Evolutionary conservation across 1,140 invertebrate species (phyloP).

Genomic region (Dreissena polymorpha): DNA sequence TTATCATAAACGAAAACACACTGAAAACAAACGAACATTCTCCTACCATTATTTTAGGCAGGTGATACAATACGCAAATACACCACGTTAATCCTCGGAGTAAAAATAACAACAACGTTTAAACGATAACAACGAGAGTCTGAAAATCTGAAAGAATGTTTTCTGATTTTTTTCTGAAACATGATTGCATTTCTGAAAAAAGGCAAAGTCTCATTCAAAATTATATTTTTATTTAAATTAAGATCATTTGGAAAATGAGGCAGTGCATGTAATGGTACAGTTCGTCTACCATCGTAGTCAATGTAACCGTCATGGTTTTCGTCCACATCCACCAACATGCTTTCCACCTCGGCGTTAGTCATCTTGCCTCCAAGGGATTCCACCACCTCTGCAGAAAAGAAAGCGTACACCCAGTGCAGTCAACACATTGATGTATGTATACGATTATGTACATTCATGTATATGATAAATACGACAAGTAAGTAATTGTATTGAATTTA

Average conservation of each 20-base stretch:
- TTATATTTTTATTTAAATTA: not conserved
- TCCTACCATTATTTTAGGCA: no score
- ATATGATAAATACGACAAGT: no score
- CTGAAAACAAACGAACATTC: not conserved
- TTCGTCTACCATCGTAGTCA: slow-evolving; percentile 66
- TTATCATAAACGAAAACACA: not conserved
- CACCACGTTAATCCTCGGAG: no score
- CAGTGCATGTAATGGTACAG: not conserved
- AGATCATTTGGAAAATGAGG: not conserved
- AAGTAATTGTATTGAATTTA: no score
- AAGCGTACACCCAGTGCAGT: no score
- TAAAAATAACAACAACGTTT: no score
- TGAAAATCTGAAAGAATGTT: not conserved
- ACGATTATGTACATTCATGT: no score
- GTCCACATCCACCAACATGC: slow-evolving; percentile 96
- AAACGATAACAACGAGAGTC: no score
- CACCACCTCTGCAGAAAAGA: slow-evolving; percentile 4
- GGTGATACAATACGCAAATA: no score
- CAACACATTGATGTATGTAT: no score
- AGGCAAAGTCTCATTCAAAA: not conserved
- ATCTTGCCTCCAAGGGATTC: slow-evolving; percentile 84
- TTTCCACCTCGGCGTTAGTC: slow-evolving; percentile 93
- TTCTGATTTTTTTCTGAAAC: not conserved
- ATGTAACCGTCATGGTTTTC: slow-evolving; percentile 87
- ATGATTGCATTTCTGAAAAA: not conserved